Percentiles rank a stretch among this genome's conserved stretches.
These are phyloP conservation scores for Falco columbarius DNA, from an alignment of 2,797 vertebrate genomes.

Conservation along the genomic window DNA sequence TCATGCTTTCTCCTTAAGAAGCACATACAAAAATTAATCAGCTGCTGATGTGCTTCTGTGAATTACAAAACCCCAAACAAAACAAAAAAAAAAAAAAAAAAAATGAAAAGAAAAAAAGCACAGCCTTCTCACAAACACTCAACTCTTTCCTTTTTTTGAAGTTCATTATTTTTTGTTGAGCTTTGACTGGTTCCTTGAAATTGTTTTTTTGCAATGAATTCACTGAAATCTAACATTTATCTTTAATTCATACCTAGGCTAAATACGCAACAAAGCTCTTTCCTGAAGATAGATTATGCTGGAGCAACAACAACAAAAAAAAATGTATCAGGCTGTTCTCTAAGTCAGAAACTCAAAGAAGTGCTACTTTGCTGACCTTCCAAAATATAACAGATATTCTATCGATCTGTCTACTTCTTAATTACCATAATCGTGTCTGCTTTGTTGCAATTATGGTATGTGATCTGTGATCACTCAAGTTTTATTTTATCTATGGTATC, in stretches of 20 bases:
- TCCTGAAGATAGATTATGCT: not conserved
- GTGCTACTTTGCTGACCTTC: constrained; percentile 53
- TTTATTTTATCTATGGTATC: constrained; percentile 9
- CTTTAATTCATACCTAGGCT: not conserved
- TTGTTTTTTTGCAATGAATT: not conserved
- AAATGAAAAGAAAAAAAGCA: too few relatives aligned
- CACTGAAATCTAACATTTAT: not conserved
- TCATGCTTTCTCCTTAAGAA: not conserved
- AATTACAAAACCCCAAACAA: not conserved
- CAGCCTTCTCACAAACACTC: not conserved
- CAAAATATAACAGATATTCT: constrained; percentile 62
- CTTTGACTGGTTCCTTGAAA: not conserved
- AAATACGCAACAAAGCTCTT: not conserved
- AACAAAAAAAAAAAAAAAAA: not conserved
- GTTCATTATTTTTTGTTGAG: not conserved
- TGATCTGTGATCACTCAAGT: constrained; percentile 19
- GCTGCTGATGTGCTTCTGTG: not conserved
- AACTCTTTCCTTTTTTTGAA: not conserved
- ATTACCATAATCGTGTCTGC: constrained; percentile 57
- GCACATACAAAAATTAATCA: not conserved
- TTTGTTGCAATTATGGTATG: constrained; percentile 45
- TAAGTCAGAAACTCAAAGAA: not conserved
- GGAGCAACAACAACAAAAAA: not conserved
- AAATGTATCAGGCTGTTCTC: not conserved
- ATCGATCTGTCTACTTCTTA: constrained; percentile 60